Percentiles rank a stretch among this genome's conserved stretches.
These are phyloP conservation scores for Diadromus collaris DNA, from an alignment of 2,888 invertebrate genomes.

Conservation along the genomic window DNA sequence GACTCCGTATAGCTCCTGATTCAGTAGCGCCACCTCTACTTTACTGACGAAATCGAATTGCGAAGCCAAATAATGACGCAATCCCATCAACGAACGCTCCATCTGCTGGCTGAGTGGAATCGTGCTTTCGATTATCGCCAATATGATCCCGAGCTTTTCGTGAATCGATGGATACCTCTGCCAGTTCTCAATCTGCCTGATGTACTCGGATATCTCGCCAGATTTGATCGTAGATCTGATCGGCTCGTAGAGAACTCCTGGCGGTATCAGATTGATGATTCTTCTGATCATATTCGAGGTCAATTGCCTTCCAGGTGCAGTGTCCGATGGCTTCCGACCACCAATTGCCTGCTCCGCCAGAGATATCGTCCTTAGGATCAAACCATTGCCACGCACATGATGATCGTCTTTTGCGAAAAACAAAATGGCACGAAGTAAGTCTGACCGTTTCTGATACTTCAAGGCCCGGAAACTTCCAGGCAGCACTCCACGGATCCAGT, in stretches of 20 bases:
- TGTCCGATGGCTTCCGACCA: background rate
- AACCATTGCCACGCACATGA: background rate
- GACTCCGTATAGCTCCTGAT: conserved; percentile 6
- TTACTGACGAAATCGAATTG: conserved; percentile 42
- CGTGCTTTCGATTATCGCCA: background rate
- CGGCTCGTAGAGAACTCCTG: background rate
- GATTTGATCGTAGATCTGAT: background rate
- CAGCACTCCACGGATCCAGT: background rate
- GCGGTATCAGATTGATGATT: background rate
- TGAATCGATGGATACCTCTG: conserved; percentile 7
- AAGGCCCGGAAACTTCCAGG: background rate
- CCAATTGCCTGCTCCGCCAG: background rate
- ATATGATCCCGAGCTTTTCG: conserved; percentile 40
- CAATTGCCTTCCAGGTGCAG: background rate
- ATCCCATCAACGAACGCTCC: background rate
- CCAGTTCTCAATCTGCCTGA: conserved; percentile 19
- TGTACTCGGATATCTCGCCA: background rate
- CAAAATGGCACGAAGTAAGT: conserved; percentile 4
- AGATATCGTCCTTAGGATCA: background rate
- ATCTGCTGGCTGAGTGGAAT: background rate
- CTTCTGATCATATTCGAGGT: background rate
- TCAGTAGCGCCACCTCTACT: conserved; percentile 18
- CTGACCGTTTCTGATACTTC: background rate
- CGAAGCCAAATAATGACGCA: conserved; percentile 9
- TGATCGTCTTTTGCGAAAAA: background rate